Conservation (phyloP, 2,888 invertebrate genomes). For the Caradrina clavipalpis region DNA sequence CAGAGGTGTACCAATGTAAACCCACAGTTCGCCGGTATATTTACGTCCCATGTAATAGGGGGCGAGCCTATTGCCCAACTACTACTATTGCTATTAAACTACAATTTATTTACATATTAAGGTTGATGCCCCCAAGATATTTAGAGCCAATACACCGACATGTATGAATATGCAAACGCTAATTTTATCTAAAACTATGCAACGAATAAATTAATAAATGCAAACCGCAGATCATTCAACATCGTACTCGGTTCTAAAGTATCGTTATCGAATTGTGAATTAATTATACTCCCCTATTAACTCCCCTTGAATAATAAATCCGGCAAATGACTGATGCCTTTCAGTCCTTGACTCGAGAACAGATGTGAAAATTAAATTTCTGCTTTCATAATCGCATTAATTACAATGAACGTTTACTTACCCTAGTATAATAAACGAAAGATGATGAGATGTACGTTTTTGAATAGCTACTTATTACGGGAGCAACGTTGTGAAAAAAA, state of each 20-base stretch:
- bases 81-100: too few relatives aligned
- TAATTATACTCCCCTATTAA: not conserved
- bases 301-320: not conserved
- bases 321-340: not conserved
- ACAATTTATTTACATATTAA: not conserved
- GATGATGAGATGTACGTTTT: not conserved
- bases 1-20: too few relatives aligned
- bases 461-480: too few relatives aligned
- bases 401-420: conserved; percentile 10
- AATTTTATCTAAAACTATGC: conserved; percentile 3
- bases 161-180: conserved; percentile 32
- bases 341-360: not conserved
- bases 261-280: not conserved
- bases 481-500: too few relatives aligned
- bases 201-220: conserved; percentile 26
- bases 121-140: too few relatives aligned
- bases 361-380: conserved; percentile 11
- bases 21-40: too few relatives aligned
- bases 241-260: conserved; percentile 5
- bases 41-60: too few relatives aligned
- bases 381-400: conserved; percentile 25
- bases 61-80: too few relatives aligned
- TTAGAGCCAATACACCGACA: not conserved
- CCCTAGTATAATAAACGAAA: not conserved
- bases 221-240: conserved; percentile 20